phyloP scores from a whole-genome alignment of 2,888 invertebrate genomes.

The Pantelozetes paolii region DNA sequence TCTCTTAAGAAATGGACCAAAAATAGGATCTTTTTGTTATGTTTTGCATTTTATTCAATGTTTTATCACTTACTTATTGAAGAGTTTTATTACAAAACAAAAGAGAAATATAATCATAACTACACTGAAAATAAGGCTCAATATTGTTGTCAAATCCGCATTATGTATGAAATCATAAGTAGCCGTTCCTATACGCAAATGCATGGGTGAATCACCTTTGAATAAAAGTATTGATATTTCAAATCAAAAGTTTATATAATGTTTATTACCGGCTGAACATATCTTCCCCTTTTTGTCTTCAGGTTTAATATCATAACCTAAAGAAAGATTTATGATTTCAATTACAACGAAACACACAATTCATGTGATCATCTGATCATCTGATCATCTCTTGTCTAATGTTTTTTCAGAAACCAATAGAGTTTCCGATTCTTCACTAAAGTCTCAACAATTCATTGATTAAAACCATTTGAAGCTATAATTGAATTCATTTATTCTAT shows the following conservation, averaged over 20 bases:
- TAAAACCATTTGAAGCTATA: no score
- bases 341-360: no score
- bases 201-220: slow-evolving; percentile 38
- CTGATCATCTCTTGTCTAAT: no score
- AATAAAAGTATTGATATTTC: neutral
- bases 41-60: neutral
- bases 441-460: no score
- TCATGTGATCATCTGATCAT: no score
- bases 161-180: slow-evolving; percentile 45
- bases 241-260: no score
- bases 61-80: slow-evolving; percentile 59
- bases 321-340: neutral
- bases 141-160: slow-evolving; percentile 71
- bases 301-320: slow-evolving; percentile 23
- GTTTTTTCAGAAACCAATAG: neutral
- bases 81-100: slow-evolving; percentile 81
- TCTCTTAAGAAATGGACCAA: slow-evolving; percentile 1
- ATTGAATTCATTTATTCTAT: no score
- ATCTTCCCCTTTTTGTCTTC: slow-evolving; percentile 34
- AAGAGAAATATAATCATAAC: slow-evolving; percentile 78
- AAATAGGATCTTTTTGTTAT: neutral
- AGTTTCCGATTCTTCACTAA: neutral
- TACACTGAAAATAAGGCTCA: slow-evolving; percentile 78
- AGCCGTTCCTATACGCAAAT: slow-evolving; percentile 38
- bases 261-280: slow-evolving; percentile 36